Base-by-base conservation (phyloP, 2,797 vertebrate species). In the Hydrophis major region DNA sequence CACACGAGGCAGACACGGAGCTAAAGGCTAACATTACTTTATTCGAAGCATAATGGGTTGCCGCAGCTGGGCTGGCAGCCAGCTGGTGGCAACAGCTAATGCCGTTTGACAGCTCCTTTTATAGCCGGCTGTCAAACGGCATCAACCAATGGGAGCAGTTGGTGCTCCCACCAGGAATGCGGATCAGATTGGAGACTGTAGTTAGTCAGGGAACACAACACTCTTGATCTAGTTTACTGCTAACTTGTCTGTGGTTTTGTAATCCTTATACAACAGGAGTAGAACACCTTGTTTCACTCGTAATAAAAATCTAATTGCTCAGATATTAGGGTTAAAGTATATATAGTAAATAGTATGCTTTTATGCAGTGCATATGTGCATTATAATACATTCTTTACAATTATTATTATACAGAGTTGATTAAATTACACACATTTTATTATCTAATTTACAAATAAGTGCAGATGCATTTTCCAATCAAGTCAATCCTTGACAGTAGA, bases 391-490 rank as follows among this genome's bases (percentile, higher is more conserved):
- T 18, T 60, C 4, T 92, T 3, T 50, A 92, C 4, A 83, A 47
- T n/a, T 89, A 53, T n/a, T 66, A 57, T 90, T 89, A 94, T 89
- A 74, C 1, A 56, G 28, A 1, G 0, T 27, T 53, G 88, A 69
- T 18, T 53, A 89, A 90, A 2, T 0, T 90, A 69, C 56, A 55
- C 20, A 42, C 55, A 94, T 89, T 56, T 89, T 94, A 66, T n/a
- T 89, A 4, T 28, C 69, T 47, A 87, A 1, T 28, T 53, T 86
- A 61, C 56, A 59, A 89, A 94, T 92, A 94, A 93, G 87, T 90
- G 59, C 60, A 59, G 69, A 92, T 42, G 16, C 14, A 93, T 92
- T 32, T 59, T 60, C 4, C 55, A 94, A 87, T 94, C 89, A 92
- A 93, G 5, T 92, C 55, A 93, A 20, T 86, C 87, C 22, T 18